Evolutionary conservation across 2,113 vertebrate species (phyloP).

Genomic region (Stomatorhinus ivindoensis): DNA sequence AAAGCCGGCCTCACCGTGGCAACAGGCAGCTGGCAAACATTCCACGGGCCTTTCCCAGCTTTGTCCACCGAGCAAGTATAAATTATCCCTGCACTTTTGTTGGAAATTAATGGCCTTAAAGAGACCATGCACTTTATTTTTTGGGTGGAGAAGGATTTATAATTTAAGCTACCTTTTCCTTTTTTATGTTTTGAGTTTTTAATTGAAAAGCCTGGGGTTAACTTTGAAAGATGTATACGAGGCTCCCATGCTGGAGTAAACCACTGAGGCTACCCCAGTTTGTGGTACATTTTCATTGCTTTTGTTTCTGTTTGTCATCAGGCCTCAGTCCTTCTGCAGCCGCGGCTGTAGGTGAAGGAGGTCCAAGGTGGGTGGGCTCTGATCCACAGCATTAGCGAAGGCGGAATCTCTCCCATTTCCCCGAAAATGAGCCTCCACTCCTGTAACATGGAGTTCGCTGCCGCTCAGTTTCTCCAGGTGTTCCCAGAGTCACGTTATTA

Average conservation of each 20-base stretch:
- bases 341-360: slow-evolving; percentile 29
- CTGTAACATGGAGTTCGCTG: slow-evolving; percentile 23
- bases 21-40: slow-evolving; percentile 49
- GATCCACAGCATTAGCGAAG: slow-evolving; percentile 5
- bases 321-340: slow-evolving; percentile 13
- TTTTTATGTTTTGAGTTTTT: slow-evolving; percentile 9
- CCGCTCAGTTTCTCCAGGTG: slow-evolving; percentile 3
- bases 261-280: neutral
- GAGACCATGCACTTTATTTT: slow-evolving; percentile 26
- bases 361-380: slow-evolving; percentile 29
- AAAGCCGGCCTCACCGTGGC: slow-evolving; percentile 32
- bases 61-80: slow-evolving; percentile 41
- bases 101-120: slow-evolving; percentile 35
- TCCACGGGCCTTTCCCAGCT: slow-evolving; percentile 41
- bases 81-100: slow-evolving; percentile 45
- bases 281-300: neutral
- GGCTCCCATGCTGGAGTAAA: neutral
- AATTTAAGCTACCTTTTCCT: neutral
- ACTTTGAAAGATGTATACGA: neutral
- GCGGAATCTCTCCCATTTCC: slow-evolving; percentile 27
- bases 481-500: slow-evolving; percentile 20
- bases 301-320: slow-evolving; percentile 22
- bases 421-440: slow-evolving; percentile 10
- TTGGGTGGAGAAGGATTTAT: neutral
- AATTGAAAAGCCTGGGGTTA: neutral